Percentiles rank a stretch among this genome's conserved stretches.
phyloP scores from a whole-genome alignment of 2,797 vertebrate genomes.

The Poecilia wingei region DNA sequence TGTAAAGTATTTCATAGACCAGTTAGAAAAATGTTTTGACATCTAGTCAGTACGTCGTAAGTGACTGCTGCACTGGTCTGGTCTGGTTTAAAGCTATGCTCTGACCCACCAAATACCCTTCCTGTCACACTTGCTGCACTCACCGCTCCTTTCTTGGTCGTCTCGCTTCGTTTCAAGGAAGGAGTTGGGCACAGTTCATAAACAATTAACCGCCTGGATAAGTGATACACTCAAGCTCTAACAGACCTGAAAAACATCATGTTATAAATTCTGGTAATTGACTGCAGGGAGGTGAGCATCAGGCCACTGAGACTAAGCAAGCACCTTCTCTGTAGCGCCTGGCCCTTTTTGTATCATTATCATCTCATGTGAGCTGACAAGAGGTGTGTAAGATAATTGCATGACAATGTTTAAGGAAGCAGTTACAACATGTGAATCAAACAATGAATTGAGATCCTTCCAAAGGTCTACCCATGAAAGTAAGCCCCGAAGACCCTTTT shows the following conservation, averaged over 20 bases:
- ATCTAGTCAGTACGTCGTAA: conserved; percentile 24
- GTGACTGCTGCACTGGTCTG: conserved; percentile 37
- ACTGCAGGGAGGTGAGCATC: conserved; percentile 67
- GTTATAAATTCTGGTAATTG: conserved; percentile 78
- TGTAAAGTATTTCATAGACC: conserved; percentile 48
- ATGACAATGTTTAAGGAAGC: conserved; percentile 7
- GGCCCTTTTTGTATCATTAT: conserved; percentile 21
- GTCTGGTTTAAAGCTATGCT: conserved; percentile 54
- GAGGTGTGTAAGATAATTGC: background rate
- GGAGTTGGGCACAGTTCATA: conserved; percentile 74
- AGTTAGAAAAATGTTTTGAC: conserved; percentile 40
- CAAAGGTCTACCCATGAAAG: conserved; percentile 54
- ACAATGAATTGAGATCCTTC: conserved; percentile 39
- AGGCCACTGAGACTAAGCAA: conserved; percentile 39
- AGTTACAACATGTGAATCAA: conserved; percentile 20
- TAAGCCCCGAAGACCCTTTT: conserved; percentile 54
- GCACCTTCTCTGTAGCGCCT: conserved; percentile 9
- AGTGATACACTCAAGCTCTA: conserved; percentile 79
- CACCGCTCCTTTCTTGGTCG: conserved; percentile 52
- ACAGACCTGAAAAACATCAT: conserved; percentile 76
- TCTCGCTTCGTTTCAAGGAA: conserved; percentile 64
- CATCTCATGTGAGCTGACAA: conserved; percentile 6
- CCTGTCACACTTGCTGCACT: conserved; percentile 50
- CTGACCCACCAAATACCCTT: conserved; percentile 59
- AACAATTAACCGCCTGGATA: conserved; percentile 81